Evolutionary conservation across 2,797 vertebrate species (phyloP).

Genomic region (Eulemur albifrons): DNA sequence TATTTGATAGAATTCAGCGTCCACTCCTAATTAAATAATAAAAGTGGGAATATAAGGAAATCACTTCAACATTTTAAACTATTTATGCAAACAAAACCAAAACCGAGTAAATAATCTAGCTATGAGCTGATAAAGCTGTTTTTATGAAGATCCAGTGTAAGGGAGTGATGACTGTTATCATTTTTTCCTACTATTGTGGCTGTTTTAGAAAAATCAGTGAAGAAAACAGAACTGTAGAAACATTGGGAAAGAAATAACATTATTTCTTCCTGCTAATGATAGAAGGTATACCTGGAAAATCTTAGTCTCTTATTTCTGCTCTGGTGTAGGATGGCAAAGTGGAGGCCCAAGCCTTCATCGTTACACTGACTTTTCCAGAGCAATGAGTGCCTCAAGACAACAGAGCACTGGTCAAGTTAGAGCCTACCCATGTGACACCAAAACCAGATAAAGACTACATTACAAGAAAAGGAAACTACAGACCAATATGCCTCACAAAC

Average conservation of each 20-base stretch:
- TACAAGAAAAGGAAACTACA: neutral
- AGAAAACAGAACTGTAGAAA: slow-evolving; percentile 28
- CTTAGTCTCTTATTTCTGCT: neutral
- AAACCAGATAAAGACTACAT: neutral
- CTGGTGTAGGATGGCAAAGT: neutral
- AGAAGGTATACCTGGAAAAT: slow-evolving; percentile 38
- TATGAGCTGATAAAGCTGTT: slow-evolving; percentile 9
- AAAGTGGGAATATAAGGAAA: slow-evolving; percentile 1
- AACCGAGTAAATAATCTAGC: neutral
- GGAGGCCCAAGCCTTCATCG: neutral
- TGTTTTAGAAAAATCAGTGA: slow-evolving; percentile 46
- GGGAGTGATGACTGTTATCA: neutral
- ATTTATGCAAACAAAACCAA: neutral
- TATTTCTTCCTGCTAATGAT: neutral
- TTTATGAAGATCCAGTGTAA: slow-evolving; percentile 5
- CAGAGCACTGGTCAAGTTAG: neutral
- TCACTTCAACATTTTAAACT: neutral
- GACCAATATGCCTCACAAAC: neutral
- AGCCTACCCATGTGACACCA: neutral
- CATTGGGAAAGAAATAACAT: neutral
- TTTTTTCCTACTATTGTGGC: neutral
- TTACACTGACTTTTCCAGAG: neutral
- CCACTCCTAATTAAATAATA: slow-evolving; percentile 29
- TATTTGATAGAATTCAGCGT: neutral
- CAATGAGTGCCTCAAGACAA: neutral